phyloP scores from a whole-genome alignment of 2,113 vertebrate genomes.

The Gasterosteus nipponicus region DNA sequence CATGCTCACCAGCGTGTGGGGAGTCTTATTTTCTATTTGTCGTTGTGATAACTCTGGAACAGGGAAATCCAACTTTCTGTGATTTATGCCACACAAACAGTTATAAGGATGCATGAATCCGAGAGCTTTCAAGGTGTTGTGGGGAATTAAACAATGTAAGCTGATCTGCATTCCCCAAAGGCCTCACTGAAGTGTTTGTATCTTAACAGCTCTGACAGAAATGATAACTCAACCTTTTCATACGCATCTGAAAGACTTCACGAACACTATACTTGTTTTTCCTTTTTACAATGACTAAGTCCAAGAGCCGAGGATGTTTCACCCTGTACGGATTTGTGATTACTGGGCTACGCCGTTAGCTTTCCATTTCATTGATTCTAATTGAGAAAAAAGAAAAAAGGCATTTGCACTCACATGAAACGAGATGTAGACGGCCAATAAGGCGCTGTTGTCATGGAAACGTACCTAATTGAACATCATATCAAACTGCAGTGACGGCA shows the following conservation, averaged over 20 bases:
- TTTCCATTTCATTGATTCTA: too few relatives aligned
- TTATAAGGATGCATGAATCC: neutral
- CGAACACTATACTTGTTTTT: neutral
- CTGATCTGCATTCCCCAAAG: constrained; percentile 17
- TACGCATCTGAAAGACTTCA: neutral
- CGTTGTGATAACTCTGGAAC: neutral
- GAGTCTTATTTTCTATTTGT: neutral
- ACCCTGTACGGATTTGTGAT: neutral
- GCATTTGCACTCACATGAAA: neutral
- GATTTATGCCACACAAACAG: constrained; percentile 5
- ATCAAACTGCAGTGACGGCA: neutral
- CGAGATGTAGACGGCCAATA: neutral
- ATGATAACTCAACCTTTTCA: neutral
- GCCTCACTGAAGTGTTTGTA: constrained; percentile 3
- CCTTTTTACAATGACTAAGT: too few relatives aligned
- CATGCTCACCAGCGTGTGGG: neutral
- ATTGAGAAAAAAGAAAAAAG: neutral
- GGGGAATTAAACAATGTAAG: constrained; percentile 17
- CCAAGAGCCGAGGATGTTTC: too few relatives aligned
- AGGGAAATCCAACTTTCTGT: too few relatives aligned
- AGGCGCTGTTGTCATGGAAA: neutral
- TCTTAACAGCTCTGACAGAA: neutral
- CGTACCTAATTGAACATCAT: neutral
- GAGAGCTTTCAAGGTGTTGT: constrained; percentile 2
- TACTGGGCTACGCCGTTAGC: neutral